A percentile compares a stretch with the other conserved stretches of the same genome.
These are phyloP conservation scores for Apogon talboti DNA, from an alignment of 2,797 vertebrate species.

Conservation along the genomic window DNA sequence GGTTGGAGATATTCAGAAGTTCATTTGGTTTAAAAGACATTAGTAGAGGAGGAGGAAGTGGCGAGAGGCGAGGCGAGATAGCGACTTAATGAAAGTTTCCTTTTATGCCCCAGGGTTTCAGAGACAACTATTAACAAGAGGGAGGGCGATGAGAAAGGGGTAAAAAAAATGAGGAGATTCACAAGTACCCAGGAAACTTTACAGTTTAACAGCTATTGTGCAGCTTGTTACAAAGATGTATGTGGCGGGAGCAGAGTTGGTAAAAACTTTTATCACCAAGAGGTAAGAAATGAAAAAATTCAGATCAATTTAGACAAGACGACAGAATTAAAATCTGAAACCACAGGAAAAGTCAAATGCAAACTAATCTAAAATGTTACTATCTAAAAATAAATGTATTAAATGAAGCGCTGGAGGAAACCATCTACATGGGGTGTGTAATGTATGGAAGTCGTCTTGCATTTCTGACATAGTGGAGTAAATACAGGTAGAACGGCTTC, in stretches of 20 bases:
- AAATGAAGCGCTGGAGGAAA: not conserved
- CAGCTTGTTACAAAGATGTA: constrained; percentile 27
- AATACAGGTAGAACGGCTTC: too few species aligned
- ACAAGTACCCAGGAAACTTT: constrained; percentile 26
- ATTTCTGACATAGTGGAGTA: not conserved
- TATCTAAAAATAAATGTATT: not conserved
- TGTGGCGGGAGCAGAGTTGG: not conserved
- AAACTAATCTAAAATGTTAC: not conserved
- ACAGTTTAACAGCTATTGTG: constrained; percentile 39
- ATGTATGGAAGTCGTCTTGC: not conserved
- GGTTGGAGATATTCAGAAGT: constrained; percentile 61
- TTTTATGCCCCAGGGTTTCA: constrained; percentile 51
- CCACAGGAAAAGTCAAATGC: not conserved
- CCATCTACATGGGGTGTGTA: not conserved
- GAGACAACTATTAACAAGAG: constrained; percentile 54
- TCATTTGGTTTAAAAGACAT: constrained; percentile 70
- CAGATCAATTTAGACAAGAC: constrained; percentile 35
- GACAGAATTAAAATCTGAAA: constrained; percentile 16
- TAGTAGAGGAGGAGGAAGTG: constrained; percentile 51
- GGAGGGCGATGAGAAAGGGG: constrained; percentile 17
- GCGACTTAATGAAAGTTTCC: constrained; percentile 71
- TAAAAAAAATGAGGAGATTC: constrained; percentile 6
- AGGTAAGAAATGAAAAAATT: constrained; percentile 18
- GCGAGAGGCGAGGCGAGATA: constrained; percentile 54
- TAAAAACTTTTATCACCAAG: constrained; percentile 30